Evolutionary conservation across 1,140 invertebrate species (phyloP).

Genomic region (Hypsibius dujardini): DNA sequence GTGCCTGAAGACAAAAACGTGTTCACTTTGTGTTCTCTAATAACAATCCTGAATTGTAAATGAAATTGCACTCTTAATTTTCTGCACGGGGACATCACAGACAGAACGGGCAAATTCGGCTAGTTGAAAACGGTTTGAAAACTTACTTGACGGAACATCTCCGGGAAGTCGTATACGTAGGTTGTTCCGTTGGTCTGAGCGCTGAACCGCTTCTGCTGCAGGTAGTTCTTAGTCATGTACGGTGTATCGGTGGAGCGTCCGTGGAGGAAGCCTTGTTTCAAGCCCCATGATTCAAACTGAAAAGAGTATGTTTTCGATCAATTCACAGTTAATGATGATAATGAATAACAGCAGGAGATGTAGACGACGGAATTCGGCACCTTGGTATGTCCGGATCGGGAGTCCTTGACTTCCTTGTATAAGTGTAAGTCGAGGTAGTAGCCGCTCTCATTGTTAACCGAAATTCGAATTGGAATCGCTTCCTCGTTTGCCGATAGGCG

Average conservation of each 20-base stretch:
- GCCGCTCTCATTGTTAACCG: slow-evolving; percentile 83
- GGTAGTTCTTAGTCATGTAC: slow-evolving; percentile 89
- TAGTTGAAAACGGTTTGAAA: neutral
- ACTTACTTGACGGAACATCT: slow-evolving; percentile 74
- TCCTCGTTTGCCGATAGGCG: slow-evolving; percentile 47
- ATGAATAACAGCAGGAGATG: too few relatives aligned
- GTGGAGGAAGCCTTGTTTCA: slow-evolving; percentile 69
- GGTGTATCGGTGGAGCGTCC: slow-evolving; percentile 80
- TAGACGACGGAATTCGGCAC: too few relatives aligned
- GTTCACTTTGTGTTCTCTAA: too few relatives aligned
- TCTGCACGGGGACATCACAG: too few relatives aligned
- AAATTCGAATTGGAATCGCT: slow-evolving; percentile 69
- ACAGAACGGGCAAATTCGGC: neutral
- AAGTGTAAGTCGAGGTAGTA: slow-evolving; percentile 85
- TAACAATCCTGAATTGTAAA: too few relatives aligned
- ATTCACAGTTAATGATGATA: too few relatives aligned
- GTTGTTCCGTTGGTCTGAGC: slow-evolving; percentile 89
- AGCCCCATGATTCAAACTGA: slow-evolving; percentile 58
- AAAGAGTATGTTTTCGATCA: too few relatives aligned
- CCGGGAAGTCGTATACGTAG: slow-evolving; percentile 90
- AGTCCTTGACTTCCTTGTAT: slow-evolving; percentile 77
- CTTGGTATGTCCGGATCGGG: slow-evolving; percentile 52
- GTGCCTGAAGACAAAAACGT: slow-evolving; percentile 38
- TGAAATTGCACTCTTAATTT: too few relatives aligned
- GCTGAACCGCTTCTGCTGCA: slow-evolving; percentile 91